Evolutionary conservation across 2,113 vertebrate genomes (phyloP).

Genomic region (Chionis minor): DNA sequence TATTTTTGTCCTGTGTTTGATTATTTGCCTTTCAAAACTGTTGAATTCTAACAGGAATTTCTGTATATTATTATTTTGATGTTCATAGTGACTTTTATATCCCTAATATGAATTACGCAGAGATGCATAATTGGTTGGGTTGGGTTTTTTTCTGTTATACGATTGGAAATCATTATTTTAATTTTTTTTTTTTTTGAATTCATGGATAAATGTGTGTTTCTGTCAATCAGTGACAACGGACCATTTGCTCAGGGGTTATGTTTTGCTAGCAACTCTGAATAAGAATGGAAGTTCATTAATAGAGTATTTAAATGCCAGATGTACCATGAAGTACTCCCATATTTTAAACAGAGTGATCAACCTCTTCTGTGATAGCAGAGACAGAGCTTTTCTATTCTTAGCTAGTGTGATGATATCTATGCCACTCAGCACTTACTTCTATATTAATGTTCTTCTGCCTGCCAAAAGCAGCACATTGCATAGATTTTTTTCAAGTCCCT

Average conservation of each 20-base stretch:
- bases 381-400: slow-evolving; percentile 56
- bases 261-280: not conserved
- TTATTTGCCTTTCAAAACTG: not conserved
- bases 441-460: slow-evolving; percentile 51
- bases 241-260: not conserved
- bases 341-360: slow-evolving; percentile 20
- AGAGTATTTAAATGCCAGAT: slow-evolving; percentile 15
- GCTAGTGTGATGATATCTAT: slow-evolving; percentile 24
- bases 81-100: not conserved
- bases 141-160: not conserved
- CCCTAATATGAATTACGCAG: not conserved
- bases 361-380: slow-evolving; percentile 15
- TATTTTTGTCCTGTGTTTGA: not conserved
- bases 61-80: not conserved
- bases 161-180: not conserved
- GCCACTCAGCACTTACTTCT: slow-evolving; percentile 45
- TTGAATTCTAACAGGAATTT: not conserved
- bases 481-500: slow-evolving; percentile 6
- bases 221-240: not conserved
- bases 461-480: slow-evolving; percentile 18
- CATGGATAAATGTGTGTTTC: not conserved
- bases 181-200: not conserved
- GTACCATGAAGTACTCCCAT: slow-evolving; percentile 9
- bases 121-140: not conserved
- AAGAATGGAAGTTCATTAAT: slow-evolving; percentile 3